A percentile compares a stretch with the other conserved stretches of the same genome.
phyloP scores from a whole-genome alignment of 2,797 vertebrate genomes.

The Muscicapa comitata region DNA sequence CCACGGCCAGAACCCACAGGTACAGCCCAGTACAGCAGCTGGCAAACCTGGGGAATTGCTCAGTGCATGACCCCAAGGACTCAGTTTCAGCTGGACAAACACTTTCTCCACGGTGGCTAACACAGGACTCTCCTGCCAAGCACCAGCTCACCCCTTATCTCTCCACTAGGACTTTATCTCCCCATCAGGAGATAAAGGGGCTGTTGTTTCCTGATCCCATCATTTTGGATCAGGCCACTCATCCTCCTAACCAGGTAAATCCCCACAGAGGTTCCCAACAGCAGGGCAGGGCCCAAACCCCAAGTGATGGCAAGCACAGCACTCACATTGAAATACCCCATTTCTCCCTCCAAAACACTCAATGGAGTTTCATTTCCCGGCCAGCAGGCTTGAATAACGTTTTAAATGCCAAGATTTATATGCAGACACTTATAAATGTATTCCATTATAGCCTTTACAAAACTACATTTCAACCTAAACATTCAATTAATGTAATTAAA shows the following conservation, averaged over 20 bases:
- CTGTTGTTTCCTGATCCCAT: not conserved
- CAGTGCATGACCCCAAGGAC: slow-evolving; percentile 41
- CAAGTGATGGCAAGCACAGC: fast-evolving
- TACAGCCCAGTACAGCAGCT: slow-evolving; percentile 73
- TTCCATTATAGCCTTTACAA: slow-evolving; percentile 70
- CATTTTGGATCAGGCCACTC: not conserved
- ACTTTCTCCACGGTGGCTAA: not conserved
- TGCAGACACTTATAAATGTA: slow-evolving; percentile 59
- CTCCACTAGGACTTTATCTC: slow-evolving; percentile 53
- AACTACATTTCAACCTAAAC: slow-evolving; percentile 72
- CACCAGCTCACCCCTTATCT: slow-evolving; percentile 37
- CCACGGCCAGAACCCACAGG: slow-evolving; percentile 60
- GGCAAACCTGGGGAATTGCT: slow-evolving; percentile 69
- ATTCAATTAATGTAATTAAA: slow-evolving; percentile 81
- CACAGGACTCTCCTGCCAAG: not conserved
- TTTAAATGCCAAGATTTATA: slow-evolving; percentile 65
- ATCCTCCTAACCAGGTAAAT: not conserved
- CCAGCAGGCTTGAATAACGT: slow-evolving; percentile 52
- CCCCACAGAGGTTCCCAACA: not conserved
- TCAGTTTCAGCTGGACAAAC: slow-evolving; percentile 73
- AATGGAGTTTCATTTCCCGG: slow-evolving; percentile 17
- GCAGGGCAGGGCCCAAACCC: fast-evolving
- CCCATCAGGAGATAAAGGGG: slow-evolving; percentile 8
- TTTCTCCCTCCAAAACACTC: slow-evolving; percentile 19
- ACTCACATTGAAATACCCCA: not conserved